Evolutionary conservation across 2,797 vertebrate genomes (phyloP).

Genomic region (Tinamus major): DNA sequence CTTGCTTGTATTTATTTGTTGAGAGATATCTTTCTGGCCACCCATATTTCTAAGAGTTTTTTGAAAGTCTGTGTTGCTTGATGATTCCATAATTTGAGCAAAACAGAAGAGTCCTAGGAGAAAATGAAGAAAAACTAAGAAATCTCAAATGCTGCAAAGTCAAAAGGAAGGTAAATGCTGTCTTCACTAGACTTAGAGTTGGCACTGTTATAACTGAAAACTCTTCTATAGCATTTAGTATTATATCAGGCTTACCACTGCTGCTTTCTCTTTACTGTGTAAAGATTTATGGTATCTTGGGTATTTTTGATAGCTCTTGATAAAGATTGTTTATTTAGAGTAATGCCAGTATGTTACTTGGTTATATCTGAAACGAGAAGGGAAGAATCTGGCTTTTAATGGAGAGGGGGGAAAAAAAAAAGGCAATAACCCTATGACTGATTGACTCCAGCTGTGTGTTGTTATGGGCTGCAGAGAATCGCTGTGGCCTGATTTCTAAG

Average conservation of each 20-base stretch:
- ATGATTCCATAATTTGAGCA: neutral
- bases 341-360: neutral
- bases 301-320: neutral
- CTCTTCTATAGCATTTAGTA: neutral
- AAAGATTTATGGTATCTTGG: neutral
- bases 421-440: neutral
- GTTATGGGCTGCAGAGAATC: neutral
- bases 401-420: neutral
- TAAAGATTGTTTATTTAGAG: neutral
- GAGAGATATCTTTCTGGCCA: conserved; percentile 5
- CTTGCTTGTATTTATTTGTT: conserved; percentile 1
- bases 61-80: neutral
- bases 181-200: neutral
- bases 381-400: neutral
- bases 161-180: neutral
- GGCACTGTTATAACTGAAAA: neutral
- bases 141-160: neutral
- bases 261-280: neutral
- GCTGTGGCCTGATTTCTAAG: neutral
- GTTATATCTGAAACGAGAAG: neutral
- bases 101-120: conserved; percentile 41
- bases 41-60: neutral
- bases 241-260: neutral
- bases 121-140: conserved; percentile 10
- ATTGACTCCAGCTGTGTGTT: neutral